Evolutionary conservation across 2,797 vertebrate species (phyloP), one percentile per base, ranked within the genome.

Genomic region (Poecilia gillii): DNA sequence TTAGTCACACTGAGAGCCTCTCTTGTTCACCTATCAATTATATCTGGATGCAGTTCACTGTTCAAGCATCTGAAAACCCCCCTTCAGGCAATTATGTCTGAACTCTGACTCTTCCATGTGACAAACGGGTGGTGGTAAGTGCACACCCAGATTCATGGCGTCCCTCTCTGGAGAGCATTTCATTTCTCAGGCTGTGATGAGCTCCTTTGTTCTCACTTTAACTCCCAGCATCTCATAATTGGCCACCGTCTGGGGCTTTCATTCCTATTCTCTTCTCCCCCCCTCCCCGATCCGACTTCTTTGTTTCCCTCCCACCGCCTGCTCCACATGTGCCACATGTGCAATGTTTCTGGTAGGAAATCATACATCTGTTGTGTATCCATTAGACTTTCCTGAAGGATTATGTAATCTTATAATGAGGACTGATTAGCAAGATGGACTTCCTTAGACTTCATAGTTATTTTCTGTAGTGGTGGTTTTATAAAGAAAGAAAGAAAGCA

Each of bases 141-240:
- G 81, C 25, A 74, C 46, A 55, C 76, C 85, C 83, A 87, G 80
- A 87, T 88, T 91, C 84, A 55, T 43, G 1, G 81, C n/a, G 14
- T 46, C 7, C 79, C 88, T 86, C 93, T 91, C 90, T 81, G 85
- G 91, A 90, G 91, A 90, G 83, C 77, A 64, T 88, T 93, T 88
- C 76, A 87, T 91, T 92, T 85, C 80, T 87, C 85, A 46, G 84
- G 83, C 90, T 81, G 88, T 83, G 91, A 92, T 88, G 90, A 90
- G 84, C 76, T 80, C 90, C 90, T 94, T 94, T 94, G 94, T 94
- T 94, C 92, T 90, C 88, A 23, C 82, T 84, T 93, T 90, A 91
- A 92, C 89, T 89, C 89, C 75, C 87, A 86, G 84, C 83, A 76
- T 91, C 87, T 82, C 80, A 86, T 92, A 92, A 93, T 93, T 93